Percentiles rank a stretch among this genome's conserved stretches.
phyloP scores from a whole-genome alignment of 2,113 vertebrate species.

The Rhinogobius similis region DNA sequence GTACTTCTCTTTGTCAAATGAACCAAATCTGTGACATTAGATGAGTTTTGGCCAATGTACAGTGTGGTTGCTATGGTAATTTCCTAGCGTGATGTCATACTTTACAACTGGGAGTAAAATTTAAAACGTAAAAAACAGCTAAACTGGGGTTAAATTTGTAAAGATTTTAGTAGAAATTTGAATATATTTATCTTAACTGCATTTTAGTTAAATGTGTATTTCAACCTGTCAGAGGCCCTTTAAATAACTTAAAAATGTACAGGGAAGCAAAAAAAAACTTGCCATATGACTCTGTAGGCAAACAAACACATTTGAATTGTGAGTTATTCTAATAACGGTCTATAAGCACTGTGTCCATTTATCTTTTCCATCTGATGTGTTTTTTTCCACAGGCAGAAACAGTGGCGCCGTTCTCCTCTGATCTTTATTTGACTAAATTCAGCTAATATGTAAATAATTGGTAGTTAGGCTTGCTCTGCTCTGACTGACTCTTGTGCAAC shows the following conservation, averaged over 20 bases:
- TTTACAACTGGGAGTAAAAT: no score
- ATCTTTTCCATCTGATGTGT: constrained; percentile 34
- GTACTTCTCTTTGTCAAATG: no score
- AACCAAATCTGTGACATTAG: no score
- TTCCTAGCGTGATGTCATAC: no score
- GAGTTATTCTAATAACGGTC: background rate
- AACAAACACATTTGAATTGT: background rate
- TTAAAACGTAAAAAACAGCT: no score
- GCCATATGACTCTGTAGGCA: background rate
- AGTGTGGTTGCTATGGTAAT: no score
- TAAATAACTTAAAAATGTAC: background rate
- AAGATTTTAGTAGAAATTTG: no score
- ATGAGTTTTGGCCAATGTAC: no score
- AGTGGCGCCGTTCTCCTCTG: constrained; percentile 39
- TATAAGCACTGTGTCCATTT: background rate
- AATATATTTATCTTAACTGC: no score
- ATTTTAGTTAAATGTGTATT: no score
- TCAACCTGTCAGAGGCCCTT: no score
- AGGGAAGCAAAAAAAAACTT: background rate
- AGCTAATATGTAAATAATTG: constrained; percentile 60
- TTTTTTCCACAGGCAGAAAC: constrained; percentile 13
- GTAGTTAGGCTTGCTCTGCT: constrained; percentile 17
- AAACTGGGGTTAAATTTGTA: no score
- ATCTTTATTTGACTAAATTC: constrained; percentile 74
- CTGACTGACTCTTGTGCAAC: background rate